Base-by-base conservation (phyloP, 2,888 invertebrate species). In the Pammene aurita region DNA sequence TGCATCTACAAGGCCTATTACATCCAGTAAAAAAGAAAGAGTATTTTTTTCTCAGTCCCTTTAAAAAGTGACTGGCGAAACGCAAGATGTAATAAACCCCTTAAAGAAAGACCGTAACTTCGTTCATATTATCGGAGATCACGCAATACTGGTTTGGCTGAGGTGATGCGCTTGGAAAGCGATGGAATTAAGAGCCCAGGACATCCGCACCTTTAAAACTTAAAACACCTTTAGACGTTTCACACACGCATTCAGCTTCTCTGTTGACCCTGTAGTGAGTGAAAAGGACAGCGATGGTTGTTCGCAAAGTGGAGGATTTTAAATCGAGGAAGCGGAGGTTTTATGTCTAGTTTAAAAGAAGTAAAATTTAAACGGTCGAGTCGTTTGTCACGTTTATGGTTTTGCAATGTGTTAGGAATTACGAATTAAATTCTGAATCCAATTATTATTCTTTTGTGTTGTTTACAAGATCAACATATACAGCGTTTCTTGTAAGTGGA, bases 321-420 rank as follows among this genome's bases (percentile, higher is more conserved):
- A 58, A 58, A 82, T 80, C 78, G 63, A 38, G 14, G 35, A 18
- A 56, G 50, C 26, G 10, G 38, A 64, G 58, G 68, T 87, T 89
- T 91, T 90, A 91, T 79, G 76, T 84, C 79, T 82, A 85, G 85
- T 82, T 82, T 75, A 79, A 77, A 80, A 83, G 84, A 82, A 84
- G 82, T 88, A 85, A 87, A 88, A 85, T 81, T 88, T 87, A 85
- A 88, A 88, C 86, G 86, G 82, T 79, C 78, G 66, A 73, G 84
- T 85, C 85, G 85, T 88, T 87, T 83, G 79, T 80, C 77, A 77
- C 75, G 78, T 69, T 85, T 85, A 64, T 38, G 48, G 50, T 44
- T 64, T 46, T 7, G 38, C 26, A 54, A 52, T 46, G 34, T 48
- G 63, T 42, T 63, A 34, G 44, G 50, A 44, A 35, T 50, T 44